A percentile compares a stretch with the other conserved stretches of the same genome.
phyloP scores from a whole-genome alignment of 2,888 invertebrate genomes.

The Drosophila dives region DNA sequence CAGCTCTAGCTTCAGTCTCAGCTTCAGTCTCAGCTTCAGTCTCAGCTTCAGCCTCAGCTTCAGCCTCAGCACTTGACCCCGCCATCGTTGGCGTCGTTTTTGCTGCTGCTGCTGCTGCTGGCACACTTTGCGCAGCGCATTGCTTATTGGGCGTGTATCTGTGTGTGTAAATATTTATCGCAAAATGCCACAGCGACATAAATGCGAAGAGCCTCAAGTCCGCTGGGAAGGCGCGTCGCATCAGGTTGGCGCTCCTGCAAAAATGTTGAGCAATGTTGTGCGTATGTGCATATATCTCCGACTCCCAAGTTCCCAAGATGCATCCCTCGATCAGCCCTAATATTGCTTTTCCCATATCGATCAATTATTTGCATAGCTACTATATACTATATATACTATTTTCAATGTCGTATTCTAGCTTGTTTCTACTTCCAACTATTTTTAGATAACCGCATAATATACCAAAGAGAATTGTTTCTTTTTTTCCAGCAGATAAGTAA shows the following conservation, averaged over 20 bases:
- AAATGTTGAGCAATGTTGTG: constrained; percentile 52
- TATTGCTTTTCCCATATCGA: background rate
- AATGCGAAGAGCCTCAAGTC: constrained; percentile 34
- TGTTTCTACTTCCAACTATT: background rate
- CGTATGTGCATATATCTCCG: constrained; percentile 31
- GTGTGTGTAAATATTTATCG: constrained; percentile 73
- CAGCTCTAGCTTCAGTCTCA: constrained; percentile 6
- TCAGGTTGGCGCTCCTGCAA: constrained; percentile 60
- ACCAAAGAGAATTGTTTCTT: background rate
- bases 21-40: no score
- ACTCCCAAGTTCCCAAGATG: background rate
- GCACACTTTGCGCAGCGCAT: constrained; percentile 71
- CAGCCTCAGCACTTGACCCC: constrained; percentile 72
- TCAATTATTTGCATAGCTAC: background rate
- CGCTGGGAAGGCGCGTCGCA: constrained; percentile 19
- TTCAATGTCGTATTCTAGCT: background rate
- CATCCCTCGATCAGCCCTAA: constrained; percentile 12
- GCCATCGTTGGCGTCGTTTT: constrained; percentile 38
- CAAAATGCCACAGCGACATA: constrained; percentile 62
- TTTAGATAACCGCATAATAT: background rate
- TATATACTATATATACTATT: no score
- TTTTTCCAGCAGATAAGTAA: background rate
- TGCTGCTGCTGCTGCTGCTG: constrained; percentile 48
- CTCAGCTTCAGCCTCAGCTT: constrained; percentile 3
- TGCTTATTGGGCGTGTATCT: constrained; percentile 75